Conservation (phyloP, 2,888 invertebrate genomes). For the Drosophila prolongata region DNA sequence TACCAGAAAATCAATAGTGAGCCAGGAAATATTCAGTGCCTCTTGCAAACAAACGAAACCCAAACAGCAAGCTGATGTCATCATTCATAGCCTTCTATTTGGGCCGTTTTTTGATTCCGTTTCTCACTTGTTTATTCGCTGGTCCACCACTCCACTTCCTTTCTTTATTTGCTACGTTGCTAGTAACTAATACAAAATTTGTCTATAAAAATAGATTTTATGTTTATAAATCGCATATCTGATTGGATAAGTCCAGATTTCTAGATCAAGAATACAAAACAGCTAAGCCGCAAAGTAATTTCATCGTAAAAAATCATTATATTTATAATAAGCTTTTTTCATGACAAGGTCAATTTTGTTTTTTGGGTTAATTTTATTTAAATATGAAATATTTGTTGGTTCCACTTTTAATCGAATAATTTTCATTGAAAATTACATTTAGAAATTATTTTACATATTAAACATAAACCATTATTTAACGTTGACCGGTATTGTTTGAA, state of each 20-base stretch:
- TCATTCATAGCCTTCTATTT: slow-evolving; percentile 22
- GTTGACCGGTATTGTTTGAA: no score
- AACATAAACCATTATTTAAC: no score
- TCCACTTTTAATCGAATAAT: no score
- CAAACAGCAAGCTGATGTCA: slow-evolving; percentile 24
- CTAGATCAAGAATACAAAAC: no score
- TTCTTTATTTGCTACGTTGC: neutral
- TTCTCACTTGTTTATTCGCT: neutral
- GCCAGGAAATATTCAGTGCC: slow-evolving; percentile 15
- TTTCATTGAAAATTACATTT: no score
- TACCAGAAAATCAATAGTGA: slow-evolving; percentile 27
- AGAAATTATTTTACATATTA: no score
- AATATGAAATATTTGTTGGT: no score
- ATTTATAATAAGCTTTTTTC: no score
- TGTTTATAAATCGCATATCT: neutral
- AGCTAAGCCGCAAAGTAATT: no score
- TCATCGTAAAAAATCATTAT: no score
- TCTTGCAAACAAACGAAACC: slow-evolving; percentile 15
- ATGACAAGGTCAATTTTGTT: no score
- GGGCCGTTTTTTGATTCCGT: slow-evolving; percentile 3
- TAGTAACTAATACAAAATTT: neutral
- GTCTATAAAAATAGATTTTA: neutral
- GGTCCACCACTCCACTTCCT: neutral
- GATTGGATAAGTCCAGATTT: neutral
- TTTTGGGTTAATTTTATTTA: no score